Conservation (phyloP, 1,140 invertebrate genomes). For the Leptonema lineaticorne region DNA sequence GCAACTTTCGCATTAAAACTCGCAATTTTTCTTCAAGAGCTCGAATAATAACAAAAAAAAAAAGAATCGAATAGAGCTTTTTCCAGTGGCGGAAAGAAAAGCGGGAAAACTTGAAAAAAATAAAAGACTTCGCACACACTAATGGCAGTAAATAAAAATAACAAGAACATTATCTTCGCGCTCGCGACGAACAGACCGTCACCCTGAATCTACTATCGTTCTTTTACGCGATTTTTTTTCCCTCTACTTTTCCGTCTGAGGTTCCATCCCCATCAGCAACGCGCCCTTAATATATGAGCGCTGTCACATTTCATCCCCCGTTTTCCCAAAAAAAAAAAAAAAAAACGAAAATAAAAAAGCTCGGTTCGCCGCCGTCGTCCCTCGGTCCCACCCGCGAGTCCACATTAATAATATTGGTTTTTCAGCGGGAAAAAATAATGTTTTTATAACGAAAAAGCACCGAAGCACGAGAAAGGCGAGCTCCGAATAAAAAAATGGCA, state of each 20-base stretch:
- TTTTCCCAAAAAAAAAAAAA: too few relatives aligned
- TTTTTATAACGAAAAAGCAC: background rate
- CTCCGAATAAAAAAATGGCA: too few relatives aligned
- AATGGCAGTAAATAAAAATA: conserved; percentile 33
- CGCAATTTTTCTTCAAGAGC: background rate
- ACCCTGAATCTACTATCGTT: conserved; percentile 12
- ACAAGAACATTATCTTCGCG: conserved; percentile 35
- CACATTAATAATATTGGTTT: conserved; percentile 39
- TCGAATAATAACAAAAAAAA: too few relatives aligned
- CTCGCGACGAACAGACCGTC: background rate
- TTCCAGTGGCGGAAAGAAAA: background rate
- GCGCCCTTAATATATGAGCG: conserved; percentile 9
- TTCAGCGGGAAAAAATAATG: conserved; percentile 25
- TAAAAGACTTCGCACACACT: background rate
- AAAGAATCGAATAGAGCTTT: background rate
- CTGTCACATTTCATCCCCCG: conserved; percentile 22
- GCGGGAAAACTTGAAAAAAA: conserved; percentile 1
- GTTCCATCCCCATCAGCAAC: background rate
- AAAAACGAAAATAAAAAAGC: too few relatives aligned
- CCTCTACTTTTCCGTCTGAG: too few relatives aligned
- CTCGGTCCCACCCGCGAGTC: conserved; percentile 3
- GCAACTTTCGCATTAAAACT: background rate
- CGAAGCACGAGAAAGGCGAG: background rate
- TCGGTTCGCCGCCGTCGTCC: background rate
- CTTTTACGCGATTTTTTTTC: too few relatives aligned